Conservation (phyloP, 2,113 vertebrate species). For the Larimichthys crocea region DNA sequence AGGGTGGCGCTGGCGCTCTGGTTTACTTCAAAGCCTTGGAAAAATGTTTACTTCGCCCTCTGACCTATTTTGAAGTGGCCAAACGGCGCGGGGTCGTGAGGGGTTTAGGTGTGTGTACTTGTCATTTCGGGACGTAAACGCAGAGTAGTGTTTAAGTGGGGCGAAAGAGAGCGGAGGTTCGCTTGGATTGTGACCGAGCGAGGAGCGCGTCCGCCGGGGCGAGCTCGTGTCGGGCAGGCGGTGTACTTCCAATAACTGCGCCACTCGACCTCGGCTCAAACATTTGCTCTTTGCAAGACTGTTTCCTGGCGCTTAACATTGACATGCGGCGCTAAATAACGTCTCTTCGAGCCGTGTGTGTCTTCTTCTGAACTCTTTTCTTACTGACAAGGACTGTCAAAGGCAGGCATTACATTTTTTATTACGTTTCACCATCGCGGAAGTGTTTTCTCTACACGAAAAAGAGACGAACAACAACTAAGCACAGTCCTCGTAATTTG, state of each 20-base stretch:
- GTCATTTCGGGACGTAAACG: slow-evolving; percentile 57
- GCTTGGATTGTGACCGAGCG: slow-evolving; percentile 66
- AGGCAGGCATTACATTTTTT: slow-evolving; percentile 48
- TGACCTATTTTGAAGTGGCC: slow-evolving; percentile 70
- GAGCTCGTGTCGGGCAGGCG: slow-evolving; percentile 66
- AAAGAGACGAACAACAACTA: slow-evolving; percentile 51
- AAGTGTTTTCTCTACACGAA: slow-evolving; percentile 74
- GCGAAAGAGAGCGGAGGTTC: slow-evolving; percentile 57
- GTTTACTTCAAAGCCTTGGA: slow-evolving; percentile 73
- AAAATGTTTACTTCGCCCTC: slow-evolving; percentile 75
- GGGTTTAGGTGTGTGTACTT: slow-evolving; percentile 29
- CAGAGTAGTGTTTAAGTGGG: slow-evolving; percentile 67
- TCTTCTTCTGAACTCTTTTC: slow-evolving; percentile 52
- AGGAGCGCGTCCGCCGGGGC: slow-evolving; percentile 77
- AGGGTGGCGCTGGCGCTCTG: slow-evolving; percentile 74
- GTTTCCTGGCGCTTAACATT: slow-evolving; percentile 20
- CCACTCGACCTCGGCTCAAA: slow-evolving; percentile 74
- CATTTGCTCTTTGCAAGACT: slow-evolving; percentile 36
- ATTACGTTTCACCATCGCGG: slow-evolving; percentile 80
- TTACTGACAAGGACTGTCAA: slow-evolving; percentile 53
- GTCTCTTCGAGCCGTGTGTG: background rate
- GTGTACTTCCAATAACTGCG: slow-evolving; percentile 79
- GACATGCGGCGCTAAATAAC: background rate
- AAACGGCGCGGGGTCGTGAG: background rate
- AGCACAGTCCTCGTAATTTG: slow-evolving; percentile 10